Conservation (phyloP, 1,140 invertebrate species). For the Drosophila pseudoobscura region DNA sequence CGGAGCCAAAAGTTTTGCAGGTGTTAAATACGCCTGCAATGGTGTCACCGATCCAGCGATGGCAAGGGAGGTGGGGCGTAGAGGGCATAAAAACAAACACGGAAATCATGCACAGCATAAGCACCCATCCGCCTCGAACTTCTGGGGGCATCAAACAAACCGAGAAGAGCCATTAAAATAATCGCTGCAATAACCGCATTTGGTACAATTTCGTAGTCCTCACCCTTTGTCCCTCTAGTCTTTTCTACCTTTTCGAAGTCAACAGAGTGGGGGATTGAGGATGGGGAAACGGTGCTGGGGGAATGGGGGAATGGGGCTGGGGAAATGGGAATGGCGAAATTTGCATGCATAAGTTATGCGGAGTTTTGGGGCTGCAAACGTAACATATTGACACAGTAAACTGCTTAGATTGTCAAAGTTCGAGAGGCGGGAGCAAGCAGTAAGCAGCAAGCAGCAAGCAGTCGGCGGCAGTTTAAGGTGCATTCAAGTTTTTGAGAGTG, state of each 20-base stretch:
- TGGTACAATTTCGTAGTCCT: constrained; percentile 56
- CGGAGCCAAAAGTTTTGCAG: constrained; percentile 31
- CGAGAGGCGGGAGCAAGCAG: constrained; percentile 36
- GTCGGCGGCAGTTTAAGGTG: constrained; percentile 48
- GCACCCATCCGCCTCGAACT: constrained; percentile 28
- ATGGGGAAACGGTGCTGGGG: constrained; percentile 2
- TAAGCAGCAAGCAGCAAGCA: neutral
- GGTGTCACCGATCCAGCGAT: constrained; percentile 1
- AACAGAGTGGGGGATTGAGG: constrained; percentile 19
- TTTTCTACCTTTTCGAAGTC: constrained; percentile 66
- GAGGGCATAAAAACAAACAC: constrained; percentile 12
- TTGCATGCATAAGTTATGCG: constrained; percentile 79
- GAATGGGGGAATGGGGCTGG: neutral
- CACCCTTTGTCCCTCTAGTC: constrained; percentile 6
- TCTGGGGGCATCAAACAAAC: constrained; percentile 43
- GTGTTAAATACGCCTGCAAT: constrained; percentile 60
- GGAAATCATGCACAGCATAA: constrained; percentile 35
- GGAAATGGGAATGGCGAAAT: constrained; percentile 44
- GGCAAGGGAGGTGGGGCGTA: no score
- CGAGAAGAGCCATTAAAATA: constrained; percentile 77
- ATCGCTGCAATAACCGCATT: constrained; percentile 80
- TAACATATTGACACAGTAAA: constrained; percentile 80
- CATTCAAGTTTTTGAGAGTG: constrained; percentile 64
- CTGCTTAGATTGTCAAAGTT: constrained; percentile 80
- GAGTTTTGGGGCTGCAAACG: constrained; percentile 52